Evolutionary conservation across 2,888 invertebrate species (phyloP), one percentile per base, ranked within the genome.

Genomic region (Adelognathus sp.): DNA sequence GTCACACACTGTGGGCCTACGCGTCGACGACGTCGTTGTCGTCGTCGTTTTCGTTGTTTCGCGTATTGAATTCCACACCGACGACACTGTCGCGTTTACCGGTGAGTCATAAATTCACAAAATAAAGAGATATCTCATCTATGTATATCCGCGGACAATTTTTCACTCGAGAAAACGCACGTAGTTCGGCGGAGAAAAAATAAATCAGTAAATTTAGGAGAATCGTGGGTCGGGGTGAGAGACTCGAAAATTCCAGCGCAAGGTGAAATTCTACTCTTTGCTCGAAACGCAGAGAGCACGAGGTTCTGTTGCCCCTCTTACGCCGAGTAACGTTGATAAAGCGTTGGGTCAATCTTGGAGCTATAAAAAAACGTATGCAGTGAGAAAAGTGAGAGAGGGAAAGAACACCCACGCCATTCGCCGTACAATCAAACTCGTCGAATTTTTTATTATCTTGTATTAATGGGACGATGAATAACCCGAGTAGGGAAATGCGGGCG

Each of bases 341-440:
- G 18, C 44, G 44, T 44, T 44, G 44, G 44, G 44, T 16, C n/a
- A 44, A 44, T 44, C 44, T 18, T 5, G 44, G 44, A 44, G 18
- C 44, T 44, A 44, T 44, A 18, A 44, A 44, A 44, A 61, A 58
- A 69, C 67, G 56, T 33, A 66, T 18, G 14, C 52, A 14, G 0
- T 14, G 66, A 21, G 33, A 58, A 7, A 16, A 44, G 18, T 4
- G 1, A 7, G 16, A 18, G 41, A 6, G 5, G 16, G 44, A 18
- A 18, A 44, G 56, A 58, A 56, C 69, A 46, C 58, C 69, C 58
- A 58, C 69, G 44, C 56, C 3, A 11, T 60, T 14, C 7, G 11
- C 39, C 4, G 11, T 60, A 18, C 36, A n/a, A n/a, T n/a, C n/a
- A n/a, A n/a, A n/a, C n/a, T n/a, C n/a, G n/a, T n/a, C n/a, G n/a